A percentile compares a stretch with the other conserved stretches of the same genome.
Conservation (phyloP, 2,113 vertebrate genomes). For the Pithys albifrons region DNA sequence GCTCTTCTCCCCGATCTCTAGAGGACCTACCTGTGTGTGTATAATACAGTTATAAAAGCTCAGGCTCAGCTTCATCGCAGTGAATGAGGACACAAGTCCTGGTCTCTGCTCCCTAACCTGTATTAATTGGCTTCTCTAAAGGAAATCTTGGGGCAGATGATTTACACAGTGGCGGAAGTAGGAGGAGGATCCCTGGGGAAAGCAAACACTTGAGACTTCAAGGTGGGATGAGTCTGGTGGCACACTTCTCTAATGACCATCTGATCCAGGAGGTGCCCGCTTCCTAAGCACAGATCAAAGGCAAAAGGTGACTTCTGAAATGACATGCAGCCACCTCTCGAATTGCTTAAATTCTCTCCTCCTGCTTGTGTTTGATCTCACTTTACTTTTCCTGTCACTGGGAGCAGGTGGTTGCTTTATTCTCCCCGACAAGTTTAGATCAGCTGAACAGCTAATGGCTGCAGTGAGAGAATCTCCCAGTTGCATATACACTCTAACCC, state of each 20-base stretch:
- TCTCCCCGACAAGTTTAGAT: conserved; percentile 37
- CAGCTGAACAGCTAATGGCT: conserved; percentile 30
- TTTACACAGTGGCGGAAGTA: conserved; percentile 56
- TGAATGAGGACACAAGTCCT: neutral
- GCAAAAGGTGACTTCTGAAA: conserved; percentile 63
- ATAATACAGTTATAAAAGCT: neutral
- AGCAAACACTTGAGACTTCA: conserved; percentile 76
- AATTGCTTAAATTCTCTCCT: conserved; percentile 68
- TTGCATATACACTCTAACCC: neutral
- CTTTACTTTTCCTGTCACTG: conserved; percentile 53
- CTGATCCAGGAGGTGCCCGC: conserved; percentile 51
- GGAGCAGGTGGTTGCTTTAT: conserved; percentile 59
- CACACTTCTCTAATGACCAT: conserved; percentile 69
- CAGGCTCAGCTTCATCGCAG: neutral
- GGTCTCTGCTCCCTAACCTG: neutral
- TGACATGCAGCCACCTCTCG: conserved; percentile 50
- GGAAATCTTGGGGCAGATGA: conserved; percentile 21
- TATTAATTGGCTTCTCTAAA: neutral
- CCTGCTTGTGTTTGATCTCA: conserved; percentile 37
- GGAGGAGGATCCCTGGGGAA: conserved; percentile 50
- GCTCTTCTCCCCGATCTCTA: neutral
- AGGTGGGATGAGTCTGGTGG: conserved; percentile 68
- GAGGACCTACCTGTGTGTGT: neutral
- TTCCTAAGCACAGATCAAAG: conserved; percentile 77
- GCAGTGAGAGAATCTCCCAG: neutral